Evolutionary conservation across 2,888 invertebrate genomes (phyloP), one percentile per base, ranked within the genome.

Genomic region (Subacronicta megacephala): DNA sequence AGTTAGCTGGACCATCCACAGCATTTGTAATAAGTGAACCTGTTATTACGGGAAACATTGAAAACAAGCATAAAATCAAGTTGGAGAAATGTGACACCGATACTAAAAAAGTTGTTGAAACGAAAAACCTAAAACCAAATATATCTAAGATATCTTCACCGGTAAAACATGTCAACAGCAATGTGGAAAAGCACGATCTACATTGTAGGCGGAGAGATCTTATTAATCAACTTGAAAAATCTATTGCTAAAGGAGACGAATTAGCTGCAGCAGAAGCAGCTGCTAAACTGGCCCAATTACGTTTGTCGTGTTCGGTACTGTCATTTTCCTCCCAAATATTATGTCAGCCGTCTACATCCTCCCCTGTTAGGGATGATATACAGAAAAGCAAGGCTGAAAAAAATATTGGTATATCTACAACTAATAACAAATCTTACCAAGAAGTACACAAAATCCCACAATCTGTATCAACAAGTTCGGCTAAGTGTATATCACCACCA

Each of bases 221-320:
- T 66, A 92, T 97, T 72, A 95, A 95, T 82, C 95, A 96, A 84
- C 90, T 98, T 50, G 97, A 98, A 87, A 95, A 95, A 52, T 96
- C 97, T 1, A 98, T 98, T 75, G 96, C 96, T 3, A 95, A 95
- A 80, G 97, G 97, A 7, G 96, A 97, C 77, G 95, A 97, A 87
- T 95, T 95, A 45, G 95, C 96, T 70, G 97, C 98, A 2, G 96
- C 97, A 0, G 95, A 95, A 64, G 95, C 97, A 44, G 97, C 98
- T 0, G 95, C 96, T 67, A 96, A 97, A 85, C 90, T 98, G 70
- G 97, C 97, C 0, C 95, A 96, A 65, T 90, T 97, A 61, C 96
- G 96, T 84, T 95, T 97, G 45, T 96, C 96, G 57, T 97, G 97
- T 88, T 96, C 96, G 33, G 97, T 94, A 16, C 69, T 94, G 38